Evolutionary conservation across 2,888 invertebrate species (phyloP).

Genomic region (Thera obeliscata): DNA sequence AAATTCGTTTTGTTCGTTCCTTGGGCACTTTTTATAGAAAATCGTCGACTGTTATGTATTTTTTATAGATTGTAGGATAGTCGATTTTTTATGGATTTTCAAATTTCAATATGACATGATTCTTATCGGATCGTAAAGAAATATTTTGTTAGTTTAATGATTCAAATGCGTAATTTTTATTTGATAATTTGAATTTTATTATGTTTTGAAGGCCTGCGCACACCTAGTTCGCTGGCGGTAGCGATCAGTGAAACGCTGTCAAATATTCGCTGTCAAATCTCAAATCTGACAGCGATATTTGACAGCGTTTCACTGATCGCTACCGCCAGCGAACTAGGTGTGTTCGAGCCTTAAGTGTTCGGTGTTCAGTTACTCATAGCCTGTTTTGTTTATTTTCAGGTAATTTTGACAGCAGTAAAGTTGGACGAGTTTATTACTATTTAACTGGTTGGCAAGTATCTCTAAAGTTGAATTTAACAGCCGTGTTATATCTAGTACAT

Average conservation of each 20-base stretch:
- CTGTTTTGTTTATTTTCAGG: slow-evolving; percentile 39
- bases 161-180: slow-evolving; percentile 30
- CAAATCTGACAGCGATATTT: too few species aligned
- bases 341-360: too few species aligned
- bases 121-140: slow-evolving; percentile 33
- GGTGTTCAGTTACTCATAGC: slow-evolving; percentile 33
- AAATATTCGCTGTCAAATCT: too few species aligned
- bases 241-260: too few species aligned
- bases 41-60: slow-evolving; percentile 37
- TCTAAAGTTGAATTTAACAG: background rate
- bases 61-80: slow-evolving; percentile 34
- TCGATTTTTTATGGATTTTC: slow-evolving; percentile 30
- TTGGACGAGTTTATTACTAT: background rate
- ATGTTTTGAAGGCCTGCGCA: too few species aligned
- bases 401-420: slow-evolving; percentile 28
- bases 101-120: slow-evolving; percentile 28
- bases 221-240: too few species aligned
- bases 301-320: too few species aligned
- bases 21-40: slow-evolving; percentile 34
- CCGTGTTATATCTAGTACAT: background rate
- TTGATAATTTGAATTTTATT: slow-evolving; percentile 32
- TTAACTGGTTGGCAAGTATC: slow-evolving; percentile 2
- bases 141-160: slow-evolving; percentile 27
- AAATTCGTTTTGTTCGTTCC: slow-evolving; percentile 42
- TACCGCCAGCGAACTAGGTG: too few species aligned